These are phyloP conservation scores for Saturnia japonica DNA, from an alignment of 2,888 invertebrate species.

Conservation along the genomic window DNA sequence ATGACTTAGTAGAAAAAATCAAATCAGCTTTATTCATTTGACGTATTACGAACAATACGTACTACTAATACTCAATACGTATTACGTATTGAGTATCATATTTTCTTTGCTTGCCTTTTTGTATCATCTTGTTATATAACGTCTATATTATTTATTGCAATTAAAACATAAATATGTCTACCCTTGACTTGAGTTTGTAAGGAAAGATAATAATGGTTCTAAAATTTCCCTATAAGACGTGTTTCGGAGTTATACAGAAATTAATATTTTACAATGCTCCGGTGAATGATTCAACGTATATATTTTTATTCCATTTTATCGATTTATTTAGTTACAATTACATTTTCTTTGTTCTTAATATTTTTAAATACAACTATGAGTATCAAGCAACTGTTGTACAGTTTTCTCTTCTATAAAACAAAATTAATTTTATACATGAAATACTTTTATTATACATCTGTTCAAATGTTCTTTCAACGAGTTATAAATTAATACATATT, in stretches of 20 bases:
- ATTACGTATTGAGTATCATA: background rate
- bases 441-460: background rate
- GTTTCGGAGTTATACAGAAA: background rate
- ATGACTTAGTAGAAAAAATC: no score
- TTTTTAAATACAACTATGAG: background rate
- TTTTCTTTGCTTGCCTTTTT: background rate
- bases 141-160: background rate
- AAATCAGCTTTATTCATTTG: no score
- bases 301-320: background rate
- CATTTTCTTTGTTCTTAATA: no score
- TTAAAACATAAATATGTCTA: background rate
- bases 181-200: background rate
- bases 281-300: background rate
- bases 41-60: no score
- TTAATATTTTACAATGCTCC: background rate
- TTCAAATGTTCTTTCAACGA: background rate
- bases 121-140: background rate
- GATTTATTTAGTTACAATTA: background rate
- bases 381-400: background rate
- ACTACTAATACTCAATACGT: no score
- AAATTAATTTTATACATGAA: background rate
- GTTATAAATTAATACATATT: background rate
- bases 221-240: conserved; percentile 1
- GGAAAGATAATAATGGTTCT: background rate
- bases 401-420: background rate